These are phyloP conservation scores for Globicephala melas DNA, from an alignment of 2,113 vertebrate genomes.

Conservation along the genomic window DNA sequence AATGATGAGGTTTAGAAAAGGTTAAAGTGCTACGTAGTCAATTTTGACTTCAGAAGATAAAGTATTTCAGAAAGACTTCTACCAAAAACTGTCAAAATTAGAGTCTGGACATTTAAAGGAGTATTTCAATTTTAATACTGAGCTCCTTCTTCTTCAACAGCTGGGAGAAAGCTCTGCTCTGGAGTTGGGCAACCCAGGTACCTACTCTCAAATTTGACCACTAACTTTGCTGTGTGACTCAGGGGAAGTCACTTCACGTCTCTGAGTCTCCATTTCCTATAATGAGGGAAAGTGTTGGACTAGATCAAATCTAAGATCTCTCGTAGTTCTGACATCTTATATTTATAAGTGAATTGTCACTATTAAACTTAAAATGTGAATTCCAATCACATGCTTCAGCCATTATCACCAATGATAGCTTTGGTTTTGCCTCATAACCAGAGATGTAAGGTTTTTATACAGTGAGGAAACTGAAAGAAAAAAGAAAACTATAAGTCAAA, in stretches of 20 bases:
- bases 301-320: background rate
- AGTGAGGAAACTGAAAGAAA: conserved; percentile 1
- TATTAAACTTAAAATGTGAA: background rate
- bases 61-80: background rate
- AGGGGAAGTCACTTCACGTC: background rate
- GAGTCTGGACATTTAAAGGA: background rate
- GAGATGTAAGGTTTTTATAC: background rate
- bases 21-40: background rate
- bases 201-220: background rate
- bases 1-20: background rate
- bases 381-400: background rate
- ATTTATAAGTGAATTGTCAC: background rate
- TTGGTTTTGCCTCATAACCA: background rate
- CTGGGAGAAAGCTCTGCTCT: background rate
- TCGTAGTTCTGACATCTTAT: background rate
- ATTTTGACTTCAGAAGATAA: background rate
- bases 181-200: background rate
- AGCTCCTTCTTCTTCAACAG: background rate
- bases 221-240: background rate
- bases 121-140: background rate
- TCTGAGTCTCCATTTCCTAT: background rate
- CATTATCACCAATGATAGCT: background rate
- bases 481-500: background rate
- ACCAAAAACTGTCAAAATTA: background rate
- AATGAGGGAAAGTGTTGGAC: background rate